Percentiles rank a stretch among this genome's conserved stretches.
These are phyloP conservation scores for Clarias laeviceps DNA, from an alignment of 2,797 vertebrate species.

Conservation along the genomic window DNA sequence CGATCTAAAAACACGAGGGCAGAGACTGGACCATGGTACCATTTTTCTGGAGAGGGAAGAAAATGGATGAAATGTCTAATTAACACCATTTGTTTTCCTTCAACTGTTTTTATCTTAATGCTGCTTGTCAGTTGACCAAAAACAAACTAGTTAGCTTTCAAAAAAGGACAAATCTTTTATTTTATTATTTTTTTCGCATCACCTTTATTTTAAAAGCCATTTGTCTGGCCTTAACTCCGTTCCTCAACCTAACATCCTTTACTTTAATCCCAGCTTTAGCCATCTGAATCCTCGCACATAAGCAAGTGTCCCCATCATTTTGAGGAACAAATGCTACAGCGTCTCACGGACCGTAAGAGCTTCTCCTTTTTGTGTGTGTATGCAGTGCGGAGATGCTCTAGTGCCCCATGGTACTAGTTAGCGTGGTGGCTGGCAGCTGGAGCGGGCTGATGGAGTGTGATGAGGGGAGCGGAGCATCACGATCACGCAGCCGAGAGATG, in stretches of 20 bases:
- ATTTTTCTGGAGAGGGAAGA: not conserved
- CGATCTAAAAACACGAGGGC: not conserved
- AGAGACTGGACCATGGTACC: not conserved
- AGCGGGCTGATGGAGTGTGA: conserved; percentile 72
- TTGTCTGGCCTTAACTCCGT: not conserved
- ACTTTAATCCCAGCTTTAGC: not conserved
- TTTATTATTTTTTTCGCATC: not conserved
- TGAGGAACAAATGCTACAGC: conserved; percentile 1
- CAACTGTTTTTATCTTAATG: not conserved
- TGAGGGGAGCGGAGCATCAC: conserved; percentile 64
- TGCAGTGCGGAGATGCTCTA: conserved; percentile 45
- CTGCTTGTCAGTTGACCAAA: not conserved
- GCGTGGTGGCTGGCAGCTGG: conserved; percentile 73
- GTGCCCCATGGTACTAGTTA: conserved; percentile 69
- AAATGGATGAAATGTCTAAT: not conserved
- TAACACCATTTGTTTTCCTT: not conserved
- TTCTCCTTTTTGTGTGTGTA: conserved; percentile 39
- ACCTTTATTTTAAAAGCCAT: not conserved
- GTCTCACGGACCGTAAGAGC: conserved; percentile 31
- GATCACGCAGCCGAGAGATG: conserved; percentile 54
- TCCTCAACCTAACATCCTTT: not conserved
- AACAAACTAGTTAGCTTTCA: not conserved
- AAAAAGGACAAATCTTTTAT: not conserved
- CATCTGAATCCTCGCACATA: conserved; percentile 25
- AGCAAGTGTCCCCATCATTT: conserved; percentile 45